These are phyloP conservation scores for Aleiodes alternator DNA, from an alignment of 2,888 invertebrate genomes.

Conservation along the genomic window DNA sequence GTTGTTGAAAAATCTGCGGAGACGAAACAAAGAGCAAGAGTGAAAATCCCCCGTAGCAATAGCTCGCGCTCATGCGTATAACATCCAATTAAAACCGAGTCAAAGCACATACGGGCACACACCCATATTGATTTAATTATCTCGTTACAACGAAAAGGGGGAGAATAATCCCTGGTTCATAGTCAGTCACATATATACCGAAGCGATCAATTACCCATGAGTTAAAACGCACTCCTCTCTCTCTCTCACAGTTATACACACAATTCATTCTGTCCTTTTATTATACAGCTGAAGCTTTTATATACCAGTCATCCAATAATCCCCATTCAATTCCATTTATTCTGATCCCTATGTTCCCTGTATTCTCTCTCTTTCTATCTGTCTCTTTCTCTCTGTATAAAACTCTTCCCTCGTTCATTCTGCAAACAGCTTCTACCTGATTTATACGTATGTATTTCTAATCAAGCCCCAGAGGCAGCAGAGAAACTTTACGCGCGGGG, in stretches of 20 bases:
- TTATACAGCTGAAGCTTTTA: conserved; percentile 14
- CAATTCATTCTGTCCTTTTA: conserved; percentile 45
- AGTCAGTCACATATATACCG: conserved; percentile 42
- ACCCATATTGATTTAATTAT: conserved; percentile 67
- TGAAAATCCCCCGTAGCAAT: too few species aligned
- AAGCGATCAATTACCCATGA: conserved; percentile 57
- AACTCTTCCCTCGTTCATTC: conserved; percentile 28
- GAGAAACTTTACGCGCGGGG: too few species aligned
- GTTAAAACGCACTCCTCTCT: conserved; percentile 44
- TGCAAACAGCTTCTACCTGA: conserved; percentile 49
- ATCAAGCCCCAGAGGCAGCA: conserved; percentile 61
- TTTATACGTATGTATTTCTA: conserved; percentile 68
- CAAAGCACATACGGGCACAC: conserved; percentile 44
- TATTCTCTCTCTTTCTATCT: not conserved
- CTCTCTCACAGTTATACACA: conserved; percentile 45
- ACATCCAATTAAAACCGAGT: conserved; percentile 63
- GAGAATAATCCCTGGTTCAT: conserved; percentile 48
- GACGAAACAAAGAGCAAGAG: too few species aligned
- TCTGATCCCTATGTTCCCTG: not conserved
- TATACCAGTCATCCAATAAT: conserved; percentile 17
- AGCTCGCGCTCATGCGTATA: conserved; percentile 23
- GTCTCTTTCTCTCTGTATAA: not conserved
- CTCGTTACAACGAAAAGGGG: conserved; percentile 54
- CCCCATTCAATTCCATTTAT: conserved; percentile 4
- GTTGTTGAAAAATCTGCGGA: too few species aligned